Evolutionary conservation across 2,797 vertebrate species (phyloP).

Genomic region (Parauchenoglanis ngamensis): DNA sequence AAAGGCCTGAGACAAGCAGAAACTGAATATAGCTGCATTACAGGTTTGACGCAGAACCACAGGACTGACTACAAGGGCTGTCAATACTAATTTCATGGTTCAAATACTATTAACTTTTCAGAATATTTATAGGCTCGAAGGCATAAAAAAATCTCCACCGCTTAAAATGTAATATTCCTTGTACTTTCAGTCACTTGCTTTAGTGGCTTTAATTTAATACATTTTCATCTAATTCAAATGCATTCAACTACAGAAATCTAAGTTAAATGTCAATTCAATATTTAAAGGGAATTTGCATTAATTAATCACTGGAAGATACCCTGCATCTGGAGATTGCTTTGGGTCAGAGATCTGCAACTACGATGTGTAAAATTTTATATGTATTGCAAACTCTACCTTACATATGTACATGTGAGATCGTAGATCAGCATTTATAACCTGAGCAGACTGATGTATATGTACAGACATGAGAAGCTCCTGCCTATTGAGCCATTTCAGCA

Average conservation of each 20-base stretch:
- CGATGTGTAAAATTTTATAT: not conserved
- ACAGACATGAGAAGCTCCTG: not conserved
- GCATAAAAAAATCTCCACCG: not conserved
- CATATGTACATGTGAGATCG: not conserved
- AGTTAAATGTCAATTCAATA: not conserved
- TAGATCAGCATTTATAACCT: not conserved
- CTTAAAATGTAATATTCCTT: not conserved
- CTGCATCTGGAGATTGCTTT: not conserved
- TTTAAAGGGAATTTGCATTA: not conserved
- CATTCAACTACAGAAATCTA: not conserved
- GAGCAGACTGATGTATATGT: not conserved
- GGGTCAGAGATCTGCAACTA: not conserved
- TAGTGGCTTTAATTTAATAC: not conserved
- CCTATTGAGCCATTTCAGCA: conserved; percentile 29
- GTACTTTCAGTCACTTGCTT: not conserved
- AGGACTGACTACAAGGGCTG: not conserved
- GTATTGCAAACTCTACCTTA: not conserved
- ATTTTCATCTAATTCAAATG: not conserved
- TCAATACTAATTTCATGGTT: conserved; percentile 1
- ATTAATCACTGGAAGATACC: not conserved
- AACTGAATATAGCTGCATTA: not conserved
- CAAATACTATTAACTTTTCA: not conserved
- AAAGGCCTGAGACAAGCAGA: not conserved
- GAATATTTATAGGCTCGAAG: not conserved
- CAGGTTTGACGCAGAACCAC: not conserved